These are phyloP conservation scores for Tringa solitaria DNA, from an alignment of 2,113 vertebrate species.

Conservation along the genomic window DNA sequence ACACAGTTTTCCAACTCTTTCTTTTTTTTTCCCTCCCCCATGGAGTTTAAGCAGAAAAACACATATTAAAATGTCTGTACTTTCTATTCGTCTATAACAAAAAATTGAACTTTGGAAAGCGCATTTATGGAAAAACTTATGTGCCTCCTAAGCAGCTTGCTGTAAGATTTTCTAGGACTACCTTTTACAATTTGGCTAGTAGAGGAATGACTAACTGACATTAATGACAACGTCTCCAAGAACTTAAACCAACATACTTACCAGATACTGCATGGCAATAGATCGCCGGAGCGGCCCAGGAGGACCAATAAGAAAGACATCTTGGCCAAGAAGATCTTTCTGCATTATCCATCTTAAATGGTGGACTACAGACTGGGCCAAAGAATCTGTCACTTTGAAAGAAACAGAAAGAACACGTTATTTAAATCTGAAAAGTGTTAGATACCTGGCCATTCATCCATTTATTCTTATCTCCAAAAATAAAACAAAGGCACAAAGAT, in stretches of 20 bases:
- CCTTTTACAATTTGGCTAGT: neutral
- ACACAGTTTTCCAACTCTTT: constrained; percentile 17
- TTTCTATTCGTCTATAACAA: neutral
- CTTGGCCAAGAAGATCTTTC: constrained; percentile 95
- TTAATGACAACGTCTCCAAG: neutral
- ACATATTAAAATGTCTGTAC: neutral
- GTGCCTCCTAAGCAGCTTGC: neutral
- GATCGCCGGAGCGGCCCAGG: constrained; percentile 92
- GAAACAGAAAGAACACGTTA: neutral
- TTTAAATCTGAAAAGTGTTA: neutral
- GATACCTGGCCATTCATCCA: neutral
- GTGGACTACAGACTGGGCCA: constrained; percentile 84
- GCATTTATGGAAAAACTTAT: neutral
- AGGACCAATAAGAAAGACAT: constrained; percentile 95
- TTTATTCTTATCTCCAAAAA: neutral
- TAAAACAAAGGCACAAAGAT: neutral
- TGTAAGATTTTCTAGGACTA: neutral
- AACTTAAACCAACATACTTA: constrained; percentile 60
- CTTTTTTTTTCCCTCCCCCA: neutral
- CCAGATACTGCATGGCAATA: constrained; percentile 98
- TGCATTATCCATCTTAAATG: constrained; percentile 99
- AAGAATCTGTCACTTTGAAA: constrained; percentile 81
- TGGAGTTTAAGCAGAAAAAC: constrained; percentile 1
- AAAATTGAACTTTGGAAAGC: neutral
- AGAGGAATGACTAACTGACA: neutral